These are phyloP conservation scores for Dendrocopos noguchii DNA, from an alignment of 2,113 vertebrate genomes.

Conservation along the genomic window DNA sequence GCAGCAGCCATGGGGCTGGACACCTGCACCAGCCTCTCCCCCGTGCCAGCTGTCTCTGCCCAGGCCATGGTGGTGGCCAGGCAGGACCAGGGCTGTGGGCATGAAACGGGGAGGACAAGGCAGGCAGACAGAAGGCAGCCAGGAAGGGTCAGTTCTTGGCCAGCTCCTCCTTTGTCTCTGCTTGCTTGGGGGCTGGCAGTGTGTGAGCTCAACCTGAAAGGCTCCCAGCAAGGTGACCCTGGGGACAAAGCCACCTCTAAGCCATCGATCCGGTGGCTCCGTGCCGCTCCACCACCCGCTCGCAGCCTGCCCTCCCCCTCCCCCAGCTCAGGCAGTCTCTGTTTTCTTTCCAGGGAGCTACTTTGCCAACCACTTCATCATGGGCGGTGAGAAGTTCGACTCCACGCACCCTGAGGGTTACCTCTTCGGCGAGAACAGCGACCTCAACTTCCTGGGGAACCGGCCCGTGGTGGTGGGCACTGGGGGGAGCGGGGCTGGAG, in stretches of 20 bases:
- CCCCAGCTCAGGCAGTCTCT: background rate
- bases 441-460: constrained; percentile 97
- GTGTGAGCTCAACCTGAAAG: background rate
- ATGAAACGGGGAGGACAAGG: too few relatives aligned
- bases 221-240: background rate
- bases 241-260: background rate
- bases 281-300: background rate
- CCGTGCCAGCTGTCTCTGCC: background rate
- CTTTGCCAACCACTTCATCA: constrained; percentile 98
- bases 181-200: background rate
- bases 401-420: constrained; percentile 96
- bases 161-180: background rate
- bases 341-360: constrained; percentile 86
- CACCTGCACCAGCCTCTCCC: background rate
- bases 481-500: too few relatives aligned
- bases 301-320: background rate
- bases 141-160: background rate
- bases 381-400: constrained; percentile 99
- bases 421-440: constrained; percentile 98
- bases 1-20: background rate
- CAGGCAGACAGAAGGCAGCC: background rate
- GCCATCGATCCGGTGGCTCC: fast-evolving
- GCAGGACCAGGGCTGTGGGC: background rate
- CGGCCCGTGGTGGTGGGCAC: constrained; percentile 90
- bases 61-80: fast-evolving